Conservation (phyloP, 2,113 vertebrate species). For the Leptosomus discolor region DNA sequence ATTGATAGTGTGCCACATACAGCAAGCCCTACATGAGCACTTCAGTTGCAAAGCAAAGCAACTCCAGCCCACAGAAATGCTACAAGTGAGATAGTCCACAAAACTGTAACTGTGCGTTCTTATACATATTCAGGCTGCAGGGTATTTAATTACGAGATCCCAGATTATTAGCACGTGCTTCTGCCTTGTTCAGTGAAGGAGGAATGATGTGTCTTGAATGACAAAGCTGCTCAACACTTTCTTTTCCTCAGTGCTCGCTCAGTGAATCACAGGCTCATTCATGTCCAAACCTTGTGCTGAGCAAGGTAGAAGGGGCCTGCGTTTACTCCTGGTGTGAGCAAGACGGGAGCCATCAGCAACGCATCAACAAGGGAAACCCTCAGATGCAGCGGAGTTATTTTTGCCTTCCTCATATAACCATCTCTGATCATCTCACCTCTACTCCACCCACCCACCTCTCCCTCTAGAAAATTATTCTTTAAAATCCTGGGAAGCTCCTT, state of each 20-base stretch:
- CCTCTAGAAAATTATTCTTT: neutral
- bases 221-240: neutral
- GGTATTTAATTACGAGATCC: slow-evolving; percentile 30
- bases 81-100: neutral
- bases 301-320: neutral
- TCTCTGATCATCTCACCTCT: neutral
- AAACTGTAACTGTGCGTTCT: neutral
- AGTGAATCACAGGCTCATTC: neutral
- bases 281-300: neutral
- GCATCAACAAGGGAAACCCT: neutral
- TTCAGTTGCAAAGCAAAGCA: neutral
- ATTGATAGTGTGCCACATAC: neutral
- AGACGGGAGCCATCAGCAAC: neutral
- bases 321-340: neutral
- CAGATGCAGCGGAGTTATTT: neutral
- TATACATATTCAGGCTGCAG: slow-evolving; percentile 19
- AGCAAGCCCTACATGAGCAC: neutral
- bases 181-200: neutral
- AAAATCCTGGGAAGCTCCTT: neutral
- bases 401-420: neutral
- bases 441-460: neutral
- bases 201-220: neutral
- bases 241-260: neutral
- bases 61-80: neutral
- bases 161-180: neutral